phyloP scores from a whole-genome alignment of 2,888 invertebrate genomes.

The Cephus pulcher region DNA sequence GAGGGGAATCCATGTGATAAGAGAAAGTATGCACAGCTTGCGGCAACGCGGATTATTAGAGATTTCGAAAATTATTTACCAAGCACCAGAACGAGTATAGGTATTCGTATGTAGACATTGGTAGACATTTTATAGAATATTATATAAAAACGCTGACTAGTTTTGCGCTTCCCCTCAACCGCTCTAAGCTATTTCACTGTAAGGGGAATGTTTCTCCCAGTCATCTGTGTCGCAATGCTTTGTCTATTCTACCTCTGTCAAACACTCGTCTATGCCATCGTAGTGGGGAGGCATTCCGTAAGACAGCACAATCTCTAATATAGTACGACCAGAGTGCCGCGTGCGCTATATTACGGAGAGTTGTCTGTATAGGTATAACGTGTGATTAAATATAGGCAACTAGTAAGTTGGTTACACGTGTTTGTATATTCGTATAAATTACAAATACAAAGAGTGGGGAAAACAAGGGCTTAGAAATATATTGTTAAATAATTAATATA shows the following conservation, averaged over 20 bases:
- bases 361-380: neutral
- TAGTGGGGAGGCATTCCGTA: no score
- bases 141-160: neutral
- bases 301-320: no score
- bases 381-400: neutral
- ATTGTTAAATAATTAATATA: constrained; percentile 28
- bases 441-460: constrained; percentile 13
- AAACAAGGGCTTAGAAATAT: constrained; percentile 24
- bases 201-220: no score
- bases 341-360: no score
- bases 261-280: no score
- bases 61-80: neutral
- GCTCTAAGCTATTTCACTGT: no score
- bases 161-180: no score
- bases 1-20: neutral
- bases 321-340: no score
- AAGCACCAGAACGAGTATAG: neutral
- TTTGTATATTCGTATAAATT: neutral
- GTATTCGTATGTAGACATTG: neutral
- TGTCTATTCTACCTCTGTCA: no score
- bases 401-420: neutral
- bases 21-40: neutral
- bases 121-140: neutral
- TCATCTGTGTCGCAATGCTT: no score
- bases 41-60: neutral